Conservation (phyloP, 2,797 vertebrate species). For the Danio tinwini region DNA sequence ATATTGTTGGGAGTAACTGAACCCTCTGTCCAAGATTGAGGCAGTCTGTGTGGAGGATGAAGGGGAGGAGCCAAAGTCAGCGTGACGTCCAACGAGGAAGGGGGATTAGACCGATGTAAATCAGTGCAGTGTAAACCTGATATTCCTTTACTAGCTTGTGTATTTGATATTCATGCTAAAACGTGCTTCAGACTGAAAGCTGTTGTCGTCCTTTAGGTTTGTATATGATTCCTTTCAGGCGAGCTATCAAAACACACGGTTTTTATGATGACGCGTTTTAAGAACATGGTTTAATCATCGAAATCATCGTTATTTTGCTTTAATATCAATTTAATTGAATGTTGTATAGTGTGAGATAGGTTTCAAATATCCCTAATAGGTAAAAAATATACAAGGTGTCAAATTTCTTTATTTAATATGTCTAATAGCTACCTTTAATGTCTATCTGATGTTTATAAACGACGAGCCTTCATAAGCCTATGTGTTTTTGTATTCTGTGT, state of each 20-base stretch:
- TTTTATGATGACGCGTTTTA: background rate
- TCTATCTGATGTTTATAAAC: too few relatives aligned
- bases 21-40: slow-evolving; percentile 5
- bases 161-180: background rate
- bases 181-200: background rate
- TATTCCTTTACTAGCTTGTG: background rate
- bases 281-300: background rate
- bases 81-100: slow-evolving; percentile 14
- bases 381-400: too few relatives aligned
- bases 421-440: too few relatives aligned
- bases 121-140: background rate
- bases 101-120: slow-evolving; percentile 11
- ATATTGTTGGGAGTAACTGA: background rate
- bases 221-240: background rate
- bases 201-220: background rate
- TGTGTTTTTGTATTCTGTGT: too few relatives aligned
- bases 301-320: background rate
- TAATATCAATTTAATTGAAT: background rate
- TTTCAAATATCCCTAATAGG: too few relatives aligned
- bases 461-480: too few relatives aligned
- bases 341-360: too few relatives aligned
- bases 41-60: slow-evolving; percentile 9
- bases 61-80: slow-evolving; percentile 7
- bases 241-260: background rate
- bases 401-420: too few relatives aligned